Conservation (phyloP, 2,113 vertebrate genomes). For the Indicator maculatus region DNA sequence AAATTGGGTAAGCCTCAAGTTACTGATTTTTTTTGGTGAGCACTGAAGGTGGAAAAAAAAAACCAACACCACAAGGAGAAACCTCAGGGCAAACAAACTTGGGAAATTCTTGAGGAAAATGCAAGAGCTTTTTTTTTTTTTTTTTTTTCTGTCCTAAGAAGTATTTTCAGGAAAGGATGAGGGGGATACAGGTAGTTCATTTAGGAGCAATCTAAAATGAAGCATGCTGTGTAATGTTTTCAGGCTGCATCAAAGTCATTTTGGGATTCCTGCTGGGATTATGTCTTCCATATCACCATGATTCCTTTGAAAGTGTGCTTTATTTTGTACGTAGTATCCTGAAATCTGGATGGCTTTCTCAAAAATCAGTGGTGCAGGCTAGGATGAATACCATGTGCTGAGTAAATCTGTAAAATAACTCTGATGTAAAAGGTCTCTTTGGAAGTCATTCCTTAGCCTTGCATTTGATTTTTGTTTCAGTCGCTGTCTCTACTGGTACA, state of each 20-base stretch:
- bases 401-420: neutral
- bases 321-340: neutral
- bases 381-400: neutral
- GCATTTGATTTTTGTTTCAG: neutral
- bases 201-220: neutral
- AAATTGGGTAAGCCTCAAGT: neutral
- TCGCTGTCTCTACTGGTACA: neutral
- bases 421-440: neutral
- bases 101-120: neutral
- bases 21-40: neutral
- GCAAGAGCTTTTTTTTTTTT: neutral
- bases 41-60: neutral
- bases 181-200: neutral
- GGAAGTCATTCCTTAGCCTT: neutral
- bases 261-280: neutral
- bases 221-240: neutral
- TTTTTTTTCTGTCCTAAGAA: neutral
- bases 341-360: neutral
- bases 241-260: neutral
- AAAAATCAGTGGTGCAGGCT: neutral
- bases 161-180: neutral
- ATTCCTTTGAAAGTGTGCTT: neutral
- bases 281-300: rapidly evolving
- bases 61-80: neutral
- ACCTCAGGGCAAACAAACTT: neutral